Conservation (phyloP, 2,113 vertebrate species). For the Myotis lucifugus region DNA sequence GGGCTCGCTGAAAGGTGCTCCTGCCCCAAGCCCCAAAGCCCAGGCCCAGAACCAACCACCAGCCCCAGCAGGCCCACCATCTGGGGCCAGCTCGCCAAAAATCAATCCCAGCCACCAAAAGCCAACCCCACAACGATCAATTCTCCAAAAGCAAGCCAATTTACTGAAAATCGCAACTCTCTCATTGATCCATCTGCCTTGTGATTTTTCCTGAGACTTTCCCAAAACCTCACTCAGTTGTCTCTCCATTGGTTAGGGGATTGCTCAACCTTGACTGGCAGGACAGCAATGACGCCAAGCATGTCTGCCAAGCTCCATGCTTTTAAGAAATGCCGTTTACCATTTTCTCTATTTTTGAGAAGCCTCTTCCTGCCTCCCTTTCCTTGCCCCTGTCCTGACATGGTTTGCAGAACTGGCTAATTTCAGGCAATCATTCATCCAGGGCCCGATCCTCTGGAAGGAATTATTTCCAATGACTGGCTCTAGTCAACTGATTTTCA, state of each 20-base stretch:
- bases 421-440: neutral
- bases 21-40: rapidly evolving
- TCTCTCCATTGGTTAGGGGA: neutral
- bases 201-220: neutral
- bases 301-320: neutral
- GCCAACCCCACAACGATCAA: neutral
- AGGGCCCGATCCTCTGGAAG: neutral
- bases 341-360: neutral
- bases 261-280: neutral
- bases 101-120: neutral
- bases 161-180: neutral
- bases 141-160: neutral
- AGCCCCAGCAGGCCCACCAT: neutral
- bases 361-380: rapidly evolving
- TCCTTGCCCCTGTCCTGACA: neutral
- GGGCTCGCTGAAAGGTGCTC: neutral
- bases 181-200: neutral
- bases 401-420: neutral
- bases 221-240: neutral
- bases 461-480: neutral
- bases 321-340: neutral
- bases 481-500: neutral
- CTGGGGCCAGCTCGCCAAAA: neutral
- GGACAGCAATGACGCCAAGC: neutral
- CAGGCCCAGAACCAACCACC: no score